Percentiles rank a stretch among this genome's conserved stretches.
Evolutionary conservation across 2,113 vertebrate species (phyloP).

Genomic region (Cromileptes altivelis): DNA sequence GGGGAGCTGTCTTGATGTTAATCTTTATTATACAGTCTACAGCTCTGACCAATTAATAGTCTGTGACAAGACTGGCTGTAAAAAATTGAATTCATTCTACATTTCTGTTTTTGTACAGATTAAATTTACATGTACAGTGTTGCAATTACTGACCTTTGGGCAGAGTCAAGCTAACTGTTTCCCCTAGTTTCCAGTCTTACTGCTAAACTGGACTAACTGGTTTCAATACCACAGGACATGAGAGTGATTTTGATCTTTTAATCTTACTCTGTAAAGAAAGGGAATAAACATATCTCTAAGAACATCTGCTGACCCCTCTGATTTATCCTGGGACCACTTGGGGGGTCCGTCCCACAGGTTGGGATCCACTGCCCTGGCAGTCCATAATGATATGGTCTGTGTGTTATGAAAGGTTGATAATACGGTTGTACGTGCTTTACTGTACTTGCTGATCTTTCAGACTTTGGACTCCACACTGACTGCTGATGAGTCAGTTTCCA

Average conservation of each 20-base stretch:
- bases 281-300: not conserved
- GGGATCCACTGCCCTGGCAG: slow-evolving; percentile 14
- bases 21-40: no score
- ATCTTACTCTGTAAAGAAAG: not conserved
- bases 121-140: not conserved
- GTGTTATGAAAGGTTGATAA: slow-evolving; percentile 34
- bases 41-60: not conserved
- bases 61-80: not conserved
- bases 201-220: not conserved
- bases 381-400: slow-evolving; percentile 34
- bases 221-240: not conserved
- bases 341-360: slow-evolving; percentile 43
- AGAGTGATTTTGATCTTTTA: not conserved
- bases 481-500: slow-evolving; percentile 66
- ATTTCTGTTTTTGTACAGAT: not conserved
- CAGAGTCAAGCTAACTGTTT: not conserved
- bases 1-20: no score
- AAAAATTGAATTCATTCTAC: no score
- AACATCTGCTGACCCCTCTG: slow-evolving; percentile 26
- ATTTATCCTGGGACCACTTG: slow-evolving; percentile 22
- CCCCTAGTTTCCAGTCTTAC: not conserved
- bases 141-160: not conserved
- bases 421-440: slow-evolving; percentile 37
- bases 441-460: slow-evolving; percentile 58
- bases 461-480: slow-evolving; percentile 60